Conservation (phyloP, 2,797 vertebrate species). For the Acanthurus leucopareius region DNA sequence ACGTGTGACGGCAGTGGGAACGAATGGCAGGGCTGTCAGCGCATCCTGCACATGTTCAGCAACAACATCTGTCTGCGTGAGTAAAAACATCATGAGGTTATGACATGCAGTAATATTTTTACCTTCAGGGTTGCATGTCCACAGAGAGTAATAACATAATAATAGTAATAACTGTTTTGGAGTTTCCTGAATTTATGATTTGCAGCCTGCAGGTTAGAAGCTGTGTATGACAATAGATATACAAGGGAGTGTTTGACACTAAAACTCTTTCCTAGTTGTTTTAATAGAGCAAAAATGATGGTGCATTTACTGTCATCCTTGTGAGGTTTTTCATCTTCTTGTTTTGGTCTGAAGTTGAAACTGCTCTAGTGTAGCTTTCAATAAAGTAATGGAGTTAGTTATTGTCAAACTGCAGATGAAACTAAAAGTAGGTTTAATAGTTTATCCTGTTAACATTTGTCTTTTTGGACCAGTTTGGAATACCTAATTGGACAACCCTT, state of each 20-base stretch:
- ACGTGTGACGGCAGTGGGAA: conserved; percentile 96
- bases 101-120: too few relatives aligned
- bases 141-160: too few relatives aligned
- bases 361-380: background rate
- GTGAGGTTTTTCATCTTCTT: background rate
- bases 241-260: too few relatives aligned
- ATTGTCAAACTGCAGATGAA: background rate
- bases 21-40: conserved; percentile 92
- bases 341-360: background rate
- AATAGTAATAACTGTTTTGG: too few relatives aligned
- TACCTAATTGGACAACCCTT: too few relatives aligned
- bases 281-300: background rate
- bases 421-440: background rate
- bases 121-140: too few relatives aligned
- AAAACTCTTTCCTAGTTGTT: background rate
- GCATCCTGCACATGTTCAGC: conserved; percentile 90
- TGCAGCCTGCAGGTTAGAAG: too few relatives aligned
- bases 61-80: conserved; percentile 94
- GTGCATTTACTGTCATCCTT: background rate
- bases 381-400: background rate
- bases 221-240: too few relatives aligned
- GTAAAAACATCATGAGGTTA: conserved; percentile 57
- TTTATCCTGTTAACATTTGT: too few relatives aligned
- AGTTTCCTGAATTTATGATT: too few relatives aligned
- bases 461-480: too few relatives aligned